Evolutionary conservation across 64 coral and sea anemone genomes (phyloP).

Genomic region (Hydrozoanthus tunicans): DNA sequence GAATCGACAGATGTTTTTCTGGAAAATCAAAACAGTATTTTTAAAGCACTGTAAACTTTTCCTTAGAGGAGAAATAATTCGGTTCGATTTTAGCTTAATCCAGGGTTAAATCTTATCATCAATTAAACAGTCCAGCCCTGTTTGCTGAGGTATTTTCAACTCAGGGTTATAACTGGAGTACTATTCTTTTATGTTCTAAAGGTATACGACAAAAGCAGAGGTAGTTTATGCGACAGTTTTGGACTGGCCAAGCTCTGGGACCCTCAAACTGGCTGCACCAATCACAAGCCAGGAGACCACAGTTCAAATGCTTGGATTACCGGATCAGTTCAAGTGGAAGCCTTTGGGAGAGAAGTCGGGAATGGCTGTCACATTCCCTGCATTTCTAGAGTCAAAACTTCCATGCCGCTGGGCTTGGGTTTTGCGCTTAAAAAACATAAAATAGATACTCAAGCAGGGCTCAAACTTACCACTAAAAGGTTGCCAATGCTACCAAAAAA

Average conservation of each 20-base stretch:
- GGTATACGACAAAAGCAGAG: constrained; percentile 79
- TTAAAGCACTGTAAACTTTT: too few relatives aligned
- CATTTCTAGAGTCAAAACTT: constrained; percentile 56
- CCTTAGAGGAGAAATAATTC: too few relatives aligned
- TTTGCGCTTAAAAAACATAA: constrained; percentile 63
- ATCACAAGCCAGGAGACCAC: constrained; percentile 30
- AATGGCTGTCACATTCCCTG: constrained; percentile 65
- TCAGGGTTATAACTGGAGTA: too few relatives aligned
- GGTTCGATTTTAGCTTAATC: too few relatives aligned
- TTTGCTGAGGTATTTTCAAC: not conserved
- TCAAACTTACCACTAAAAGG: too few relatives aligned
- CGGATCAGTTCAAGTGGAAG: not conserved
- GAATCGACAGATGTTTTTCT: too few relatives aligned
- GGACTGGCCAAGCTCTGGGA: constrained; percentile 66
- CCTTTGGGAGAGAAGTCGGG: constrained; percentile 4
- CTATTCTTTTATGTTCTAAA: not conserved
- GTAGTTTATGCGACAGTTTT: constrained; percentile 82
- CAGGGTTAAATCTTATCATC: too few relatives aligned
- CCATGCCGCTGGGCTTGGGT: constrained; percentile 88
- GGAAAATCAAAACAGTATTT: too few relatives aligned
- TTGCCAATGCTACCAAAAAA: too few relatives aligned
- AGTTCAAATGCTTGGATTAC: constrained; percentile 70
- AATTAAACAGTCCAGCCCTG: too few relatives aligned
- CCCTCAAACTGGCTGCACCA: constrained; percentile 62
- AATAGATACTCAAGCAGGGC: not conserved